Evolutionary conservation across 2,113 vertebrate genomes (phyloP), one percentile per base, ranked within the genome.

Genomic region (Mola mola): DNA sequence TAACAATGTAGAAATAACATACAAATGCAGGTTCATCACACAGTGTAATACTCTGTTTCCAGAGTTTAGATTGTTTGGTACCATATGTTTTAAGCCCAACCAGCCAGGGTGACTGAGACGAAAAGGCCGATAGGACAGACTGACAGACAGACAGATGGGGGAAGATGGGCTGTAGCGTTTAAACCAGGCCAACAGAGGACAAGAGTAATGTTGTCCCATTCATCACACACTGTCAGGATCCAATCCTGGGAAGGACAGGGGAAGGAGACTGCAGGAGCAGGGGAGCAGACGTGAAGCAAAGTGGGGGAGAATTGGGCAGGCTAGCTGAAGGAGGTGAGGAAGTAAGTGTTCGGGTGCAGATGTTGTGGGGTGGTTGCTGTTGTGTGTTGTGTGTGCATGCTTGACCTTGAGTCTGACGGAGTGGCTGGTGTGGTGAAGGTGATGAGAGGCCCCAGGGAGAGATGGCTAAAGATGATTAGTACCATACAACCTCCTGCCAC

Each of bases 141-240:
- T 4, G 66, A 72, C 58, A 36, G 69, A 79, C 50, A 49, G 60
- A 64, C 57, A 52, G 70, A 69, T 38, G 51, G 46, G 57, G 71
- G 62, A 44, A 41, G 78, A 56, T 22, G 62, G 51, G 78, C 40
- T 69, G 47, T 34, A 77, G 66, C 69, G 56, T 68, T 65, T 82
- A 87, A 91, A 90, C 81, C 89, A 85, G 85, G 89, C 80, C 92
- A 90, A 60, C 69, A 76, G 84, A 89, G 87, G 90, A 89, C 87
- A 84, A 82, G 79, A 91, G 79, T 92, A 92, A 93, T 89, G 83
- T 80, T 61, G 74, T 74, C 83, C 89, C 87, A 93, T 92, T 89
- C 87, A 92, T 93, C 91, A 92, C 78, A 62, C 60, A 49, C 70
- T 76, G 82, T 79, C 87, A 80, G 38, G 71, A n/a, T 55, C 55